Evolutionary conservation across 2,113 vertebrate species (phyloP).

Genomic region (Prunella himalayana): DNA sequence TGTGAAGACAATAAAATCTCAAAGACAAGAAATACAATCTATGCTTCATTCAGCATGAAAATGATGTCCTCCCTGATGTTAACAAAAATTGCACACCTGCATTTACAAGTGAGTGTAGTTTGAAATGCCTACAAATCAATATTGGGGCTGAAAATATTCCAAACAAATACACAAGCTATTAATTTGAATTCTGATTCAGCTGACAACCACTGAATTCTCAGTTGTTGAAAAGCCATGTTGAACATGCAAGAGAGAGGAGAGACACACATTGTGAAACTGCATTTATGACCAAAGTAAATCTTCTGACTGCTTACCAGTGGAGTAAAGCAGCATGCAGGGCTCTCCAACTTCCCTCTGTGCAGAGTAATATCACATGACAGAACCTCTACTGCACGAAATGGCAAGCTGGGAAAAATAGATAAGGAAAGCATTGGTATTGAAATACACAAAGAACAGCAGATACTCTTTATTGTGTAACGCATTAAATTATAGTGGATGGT

Average conservation of each 20-base stretch:
- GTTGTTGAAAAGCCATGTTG: neutral
- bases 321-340: neutral
- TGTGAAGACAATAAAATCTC: neutral
- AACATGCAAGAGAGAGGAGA: neutral
- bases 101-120: neutral
- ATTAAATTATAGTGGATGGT: constrained; percentile 24
- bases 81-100: neutral
- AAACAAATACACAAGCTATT: neutral
- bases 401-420: constrained; percentile 64
- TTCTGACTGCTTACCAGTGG: neutral
- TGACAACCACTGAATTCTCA: neutral
- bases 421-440: constrained; percentile 48
- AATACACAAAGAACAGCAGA: constrained; percentile 55
- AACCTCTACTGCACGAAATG: constrained; percentile 16
- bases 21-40: neutral
- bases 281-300: constrained; percentile 35
- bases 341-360: neutral
- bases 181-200: neutral
- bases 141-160: neutral
- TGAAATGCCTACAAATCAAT: neutral
- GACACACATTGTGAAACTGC: neutral
- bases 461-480: constrained; percentile 31
- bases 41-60: neutral
- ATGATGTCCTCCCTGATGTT: neutral
- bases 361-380: constrained; percentile 42